Evolutionary conservation across 2,113 vertebrate genomes (phyloP), one percentile per base, ranked within the genome.

Genomic region (Gorilla gorilla): DNA sequence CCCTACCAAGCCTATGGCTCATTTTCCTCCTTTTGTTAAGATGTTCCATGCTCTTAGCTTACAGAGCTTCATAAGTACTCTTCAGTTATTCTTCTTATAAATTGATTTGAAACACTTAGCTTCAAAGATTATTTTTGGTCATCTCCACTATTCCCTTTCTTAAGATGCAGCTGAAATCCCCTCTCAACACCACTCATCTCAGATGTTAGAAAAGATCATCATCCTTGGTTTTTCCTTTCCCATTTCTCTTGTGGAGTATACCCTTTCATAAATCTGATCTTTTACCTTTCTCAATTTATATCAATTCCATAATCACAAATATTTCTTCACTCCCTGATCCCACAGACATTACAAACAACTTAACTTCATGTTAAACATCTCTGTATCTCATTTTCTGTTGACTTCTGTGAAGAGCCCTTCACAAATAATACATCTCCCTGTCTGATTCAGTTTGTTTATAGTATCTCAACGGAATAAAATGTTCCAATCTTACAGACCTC

Each of bases 71-170:
- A 0, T 76, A 94, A 98, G 97, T 68, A 89, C 45, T 8, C 88
- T 95, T 87, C 80, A 89, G 57, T 82, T 17, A 43, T 45, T 95
- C 68, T 76, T 95, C 64, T 84, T 84, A 3, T 89, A 94, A 93
- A 80, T 32, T 70, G 91, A 76, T 86, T 94, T 35, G 80, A 80
- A 97, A 94, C 68, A 93, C 76, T 97, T 93, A 17, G 66, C 70
- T 96, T 93, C 75, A 92, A 90, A 70, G 57, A 91, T 93, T 81
- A 89, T 83, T 95, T 97, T 95, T 84, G 64, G 30, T 80, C 96
- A 78, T 40, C 16, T 70, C 16, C 8, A 52, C 72, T 59, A 18
- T 92, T 84, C 55, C 43, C 8, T 89, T 86, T 89, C 43, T 73
- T 76, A 86, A 93, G 73, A 87, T 70, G 38, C 22, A 72, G 73